Conservation (phyloP, 2,888 invertebrate species). For the Bibio marci region DNA sequence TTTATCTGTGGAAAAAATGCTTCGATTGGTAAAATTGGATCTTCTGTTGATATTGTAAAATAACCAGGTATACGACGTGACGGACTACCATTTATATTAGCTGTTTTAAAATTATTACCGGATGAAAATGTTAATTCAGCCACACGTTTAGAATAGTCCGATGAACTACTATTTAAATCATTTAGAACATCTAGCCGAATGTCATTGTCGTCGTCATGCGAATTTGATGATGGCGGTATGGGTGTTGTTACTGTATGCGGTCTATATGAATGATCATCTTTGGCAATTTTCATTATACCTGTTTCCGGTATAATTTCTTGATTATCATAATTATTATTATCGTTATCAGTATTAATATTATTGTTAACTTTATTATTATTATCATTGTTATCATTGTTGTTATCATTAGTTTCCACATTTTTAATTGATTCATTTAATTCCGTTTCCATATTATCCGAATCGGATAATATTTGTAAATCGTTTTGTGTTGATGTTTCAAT, state of each 20-base stretch:
- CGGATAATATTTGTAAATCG: too few species aligned
- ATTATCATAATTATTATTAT: slow-evolving; percentile 12
- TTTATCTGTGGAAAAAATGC: slow-evolving; percentile 68
- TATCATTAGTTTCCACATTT: too few species aligned
- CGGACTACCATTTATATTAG: slow-evolving; percentile 34
- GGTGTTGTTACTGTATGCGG: slow-evolving; percentile 1
- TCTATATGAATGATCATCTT: slow-evolving; percentile 11
- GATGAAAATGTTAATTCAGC: slow-evolving; percentile 57
- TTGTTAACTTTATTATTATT: too few species aligned
- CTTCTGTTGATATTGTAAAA: slow-evolving; percentile 60
- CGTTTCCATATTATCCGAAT: too few species aligned
- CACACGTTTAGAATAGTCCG: slow-evolving; percentile 45
- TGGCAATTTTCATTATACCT: slow-evolving; percentile 38
- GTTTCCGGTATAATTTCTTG: slow-evolving; percentile 27
- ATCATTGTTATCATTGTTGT: too few species aligned
- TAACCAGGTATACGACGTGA: slow-evolving; percentile 43
- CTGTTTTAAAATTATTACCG: slow-evolving; percentile 50
- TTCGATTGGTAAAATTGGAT: slow-evolving; percentile 63
- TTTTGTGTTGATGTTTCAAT: too few species aligned
- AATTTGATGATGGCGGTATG: slow-evolving; percentile 1
- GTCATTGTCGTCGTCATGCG: slow-evolving; percentile 6
- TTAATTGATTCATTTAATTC: too few species aligned
- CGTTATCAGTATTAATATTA: background rate
- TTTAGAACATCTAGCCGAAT: background rate
- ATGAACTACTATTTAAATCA: slow-evolving; percentile 22